Evolutionary conservation across 2,888 invertebrate genomes (phyloP), one percentile per base, ranked within the genome.

Genomic region (Pilophorus perplexus): DNA sequence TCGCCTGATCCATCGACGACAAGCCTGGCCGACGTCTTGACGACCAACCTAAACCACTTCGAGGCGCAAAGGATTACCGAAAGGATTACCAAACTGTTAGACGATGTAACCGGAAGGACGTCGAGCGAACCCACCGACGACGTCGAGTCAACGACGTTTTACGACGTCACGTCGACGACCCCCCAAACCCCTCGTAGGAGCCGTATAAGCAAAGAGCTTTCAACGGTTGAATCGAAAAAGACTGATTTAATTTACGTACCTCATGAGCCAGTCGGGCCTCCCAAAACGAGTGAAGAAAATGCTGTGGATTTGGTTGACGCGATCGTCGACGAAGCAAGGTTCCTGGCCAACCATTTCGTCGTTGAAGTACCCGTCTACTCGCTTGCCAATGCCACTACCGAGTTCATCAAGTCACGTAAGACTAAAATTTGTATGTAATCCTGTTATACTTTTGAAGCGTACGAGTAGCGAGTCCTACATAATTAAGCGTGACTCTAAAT

Each of bases 321-420:
- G 5, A 20, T 62, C 20, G 33, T 33, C 14, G 48, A 62, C 22
- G 64, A 64, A 16, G 52, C 64, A 16, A 65, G 64, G 42, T 65
- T 65, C 18, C 42, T 65, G 20, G 64, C 64, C 5, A 65, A 65
- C 16, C 64, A 54, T 65, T 65, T 52, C 27, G 64, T 65, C 22
- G 28, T 67, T 28, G 64, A 64, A 28, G 55, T 67, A 16, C 67
- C 67, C n/a, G 28, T 67, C 14, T 44, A 48, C 27, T 55, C 67
- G 4, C 65, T 68, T 16, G 68, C 64, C 27, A 68, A 68, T 25
- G 64, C 59, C 46, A 68, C 68, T n/a, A 42, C 50, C 14, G 42
- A 65, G 22, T 48, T 68, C 44, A 65, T 68, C 50, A 68, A 64
- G 44, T 65, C 68, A 22, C 65, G 68, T 68, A 57, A 68, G 68